Evolutionary conservation across 2,113 vertebrate genomes (phyloP).

Genomic region (Pycnonotus jocosus): DNA sequence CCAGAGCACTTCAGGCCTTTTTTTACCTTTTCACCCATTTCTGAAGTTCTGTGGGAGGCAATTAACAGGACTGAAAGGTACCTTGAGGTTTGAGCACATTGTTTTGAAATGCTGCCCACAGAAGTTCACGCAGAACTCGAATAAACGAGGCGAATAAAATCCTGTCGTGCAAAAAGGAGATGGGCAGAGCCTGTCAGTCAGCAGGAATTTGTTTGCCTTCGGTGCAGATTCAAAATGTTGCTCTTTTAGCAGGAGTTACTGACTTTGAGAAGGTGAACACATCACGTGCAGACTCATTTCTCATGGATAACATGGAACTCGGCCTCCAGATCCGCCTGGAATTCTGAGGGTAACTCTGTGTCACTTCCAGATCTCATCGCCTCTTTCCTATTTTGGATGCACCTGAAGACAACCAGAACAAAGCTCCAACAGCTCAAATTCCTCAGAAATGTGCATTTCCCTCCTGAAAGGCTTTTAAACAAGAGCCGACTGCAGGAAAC

Average conservation of each 20-base stretch:
- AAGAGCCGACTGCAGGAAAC: neutral
- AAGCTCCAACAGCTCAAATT: neutral
- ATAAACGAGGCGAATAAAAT: neutral
- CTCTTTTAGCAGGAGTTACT: neutral
- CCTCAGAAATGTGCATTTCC: neutral
- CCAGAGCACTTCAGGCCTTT: neutral
- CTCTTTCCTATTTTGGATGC: neutral
- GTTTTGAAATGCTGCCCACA: neutral
- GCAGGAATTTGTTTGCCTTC: neutral
- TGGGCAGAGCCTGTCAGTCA: neutral
- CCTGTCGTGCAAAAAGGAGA: neutral
- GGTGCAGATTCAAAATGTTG: neutral
- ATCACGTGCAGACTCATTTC: neutral
- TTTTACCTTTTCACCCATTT: neutral
- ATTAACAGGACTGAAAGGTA: neutral
- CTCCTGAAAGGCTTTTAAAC: neutral
- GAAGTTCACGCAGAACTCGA: neutral
- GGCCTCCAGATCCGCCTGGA: neutral
- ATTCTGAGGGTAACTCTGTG: neutral
- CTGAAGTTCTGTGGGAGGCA: neutral
- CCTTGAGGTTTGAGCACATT: neutral
- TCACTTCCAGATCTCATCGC: neutral
- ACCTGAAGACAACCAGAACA: neutral
- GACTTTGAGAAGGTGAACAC: neutral
- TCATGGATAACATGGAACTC: neutral